Evolutionary conservation across 2,888 invertebrate species (phyloP).

Genomic region (Griposia aprilina): DNA sequence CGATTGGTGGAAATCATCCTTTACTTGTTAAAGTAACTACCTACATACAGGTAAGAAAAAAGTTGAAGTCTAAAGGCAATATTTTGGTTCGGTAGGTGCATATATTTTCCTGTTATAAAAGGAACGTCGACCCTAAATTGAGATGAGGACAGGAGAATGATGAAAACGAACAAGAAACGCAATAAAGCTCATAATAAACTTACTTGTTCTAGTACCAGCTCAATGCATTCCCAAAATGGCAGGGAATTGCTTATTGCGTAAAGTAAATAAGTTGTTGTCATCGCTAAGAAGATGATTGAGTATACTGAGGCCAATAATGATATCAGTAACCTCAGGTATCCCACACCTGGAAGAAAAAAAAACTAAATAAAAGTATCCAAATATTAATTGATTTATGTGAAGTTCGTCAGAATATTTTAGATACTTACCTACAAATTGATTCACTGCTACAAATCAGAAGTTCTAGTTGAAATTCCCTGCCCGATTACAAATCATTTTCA

Average conservation of each 20-base stretch:
- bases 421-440: neutral
- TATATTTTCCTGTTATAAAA: neutral
- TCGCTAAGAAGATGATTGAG: constrained; percentile 90
- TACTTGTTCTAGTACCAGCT: constrained; percentile 82
- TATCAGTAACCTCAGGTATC: constrained; percentile 90
- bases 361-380: neutral
- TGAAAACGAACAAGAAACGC: neutral
- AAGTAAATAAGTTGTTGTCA: constrained; percentile 89
- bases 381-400: neutral
- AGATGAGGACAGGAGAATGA: too few relatives aligned
- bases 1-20: too few relatives aligned
- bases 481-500: constrained; percentile 13
- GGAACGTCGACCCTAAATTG: neutral
- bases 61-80: neutral
- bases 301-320: constrained; percentile 89
- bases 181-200: constrained; percentile 60
- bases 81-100: neutral
- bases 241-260: constrained; percentile 90
- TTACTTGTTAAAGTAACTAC: neutral
- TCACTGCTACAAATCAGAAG: neutral
- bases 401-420: neutral
- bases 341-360: constrained; percentile 88
- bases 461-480: constrained; percentile 2
- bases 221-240: constrained; percentile 90
- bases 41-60: neutral